Evolutionary conservation across 2,888 invertebrate species (phyloP), one percentile per base, ranked within the genome.

Genomic region (Tetragonula carbonaria): DNA sequence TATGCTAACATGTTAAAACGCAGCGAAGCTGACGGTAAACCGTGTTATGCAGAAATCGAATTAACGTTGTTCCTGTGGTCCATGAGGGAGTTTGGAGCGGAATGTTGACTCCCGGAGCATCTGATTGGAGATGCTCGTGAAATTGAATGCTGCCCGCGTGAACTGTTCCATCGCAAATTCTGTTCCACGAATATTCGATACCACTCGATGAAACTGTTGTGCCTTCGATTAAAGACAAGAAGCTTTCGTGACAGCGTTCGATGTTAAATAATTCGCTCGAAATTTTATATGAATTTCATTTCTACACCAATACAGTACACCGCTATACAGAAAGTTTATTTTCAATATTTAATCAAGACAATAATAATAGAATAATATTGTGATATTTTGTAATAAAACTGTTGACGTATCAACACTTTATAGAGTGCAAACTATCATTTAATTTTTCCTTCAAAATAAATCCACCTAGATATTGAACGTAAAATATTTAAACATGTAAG

Each of bases 71-170:
- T 74, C 51, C 55, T 23, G 74, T 18, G 70, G 73, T 18, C 16
- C 59, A 6, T 38, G 33, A 38, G 77, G 16, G 63, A 62, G 62
- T 62, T 62, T 28, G 50, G 5, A 53, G 21, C 18, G 66, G 63
- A 73, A 51, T 63, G 62, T 75, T 62, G 45, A 70, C 55, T 73
- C 33, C 11, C 45, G 59, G 45, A 59, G n/a, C 23, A 51, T 75
- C 76, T 33, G 75, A 76, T 76, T 75, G 68, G 68, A 68, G 67
- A 62, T 68, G 38, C 79, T 23, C 16, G 53, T 14, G 33, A 76
- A 63, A 80, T 76, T 80, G 59, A n/a, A 66, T 63, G 63, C 67
- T 59, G 23, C 55, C 75, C 50, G 50, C 68, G 45, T 8, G 53
- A 45, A 23, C 50, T 6, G 59, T 51, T 51, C 38, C 33, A 23